Conservation (phyloP, 2,797 vertebrate species). For the Poeciliopsis paucimaculata region DNA sequence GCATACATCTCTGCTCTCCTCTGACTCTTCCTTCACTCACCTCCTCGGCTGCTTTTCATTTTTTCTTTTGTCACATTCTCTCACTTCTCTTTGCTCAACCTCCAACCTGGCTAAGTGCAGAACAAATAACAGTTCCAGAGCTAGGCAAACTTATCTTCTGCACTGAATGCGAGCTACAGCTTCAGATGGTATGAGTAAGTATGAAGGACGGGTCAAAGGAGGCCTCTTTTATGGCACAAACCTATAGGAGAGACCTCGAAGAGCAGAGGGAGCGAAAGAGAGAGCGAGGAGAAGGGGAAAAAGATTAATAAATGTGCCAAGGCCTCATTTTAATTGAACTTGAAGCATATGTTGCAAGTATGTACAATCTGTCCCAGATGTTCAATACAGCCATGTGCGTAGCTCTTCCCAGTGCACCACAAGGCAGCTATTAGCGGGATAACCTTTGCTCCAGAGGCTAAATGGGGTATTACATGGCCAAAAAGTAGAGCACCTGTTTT, state of each 20-base stretch:
- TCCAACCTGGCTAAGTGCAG: slow-evolving; percentile 77
- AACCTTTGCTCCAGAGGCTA: slow-evolving; percentile 95
- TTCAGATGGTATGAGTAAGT: slow-evolving; percentile 79
- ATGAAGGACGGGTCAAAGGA: slow-evolving; percentile 86
- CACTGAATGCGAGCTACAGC: slow-evolving; percentile 65
- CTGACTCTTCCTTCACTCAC: slow-evolving; percentile 51
- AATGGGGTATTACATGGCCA: slow-evolving; percentile 93
- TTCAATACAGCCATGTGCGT: slow-evolving; percentile 84
- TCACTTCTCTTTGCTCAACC: slow-evolving; percentile 35
- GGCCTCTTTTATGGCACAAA: slow-evolving; percentile 86
- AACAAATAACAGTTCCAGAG: slow-evolving; percentile 81
- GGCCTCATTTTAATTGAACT: slow-evolving; percentile 97
- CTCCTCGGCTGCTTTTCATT: slow-evolving; percentile 36
- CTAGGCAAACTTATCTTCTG: slow-evolving; percentile 82
- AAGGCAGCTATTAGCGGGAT: slow-evolving; percentile 96
- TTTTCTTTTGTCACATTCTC: slow-evolving; percentile 49
- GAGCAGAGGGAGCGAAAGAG: slow-evolving; percentile 35
- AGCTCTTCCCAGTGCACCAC: slow-evolving; percentile 86
- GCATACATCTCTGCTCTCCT: slow-evolving; percentile 67
- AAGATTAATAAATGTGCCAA: slow-evolving; percentile 97
- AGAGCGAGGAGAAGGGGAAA: slow-evolving; percentile 62
- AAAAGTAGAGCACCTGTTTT: slow-evolving; percentile 95
- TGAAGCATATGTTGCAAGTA: slow-evolving; percentile 95
- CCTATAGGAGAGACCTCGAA: slow-evolving; percentile 63
- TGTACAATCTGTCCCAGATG: slow-evolving; percentile 95